Conservation (phyloP, 2,888 invertebrate species). For the Synanthedon myopaeformis region DNA sequence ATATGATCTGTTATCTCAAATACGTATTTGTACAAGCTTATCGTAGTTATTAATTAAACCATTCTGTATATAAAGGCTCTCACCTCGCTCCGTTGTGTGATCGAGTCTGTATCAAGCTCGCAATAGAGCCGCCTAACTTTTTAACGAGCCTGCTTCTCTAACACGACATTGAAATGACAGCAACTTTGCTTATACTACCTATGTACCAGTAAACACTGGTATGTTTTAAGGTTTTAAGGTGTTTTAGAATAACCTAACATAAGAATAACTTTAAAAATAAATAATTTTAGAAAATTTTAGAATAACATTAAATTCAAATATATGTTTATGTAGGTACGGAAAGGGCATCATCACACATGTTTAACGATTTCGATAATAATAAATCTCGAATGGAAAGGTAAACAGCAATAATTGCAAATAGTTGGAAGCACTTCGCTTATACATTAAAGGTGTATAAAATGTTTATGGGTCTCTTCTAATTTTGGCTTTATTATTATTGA, state of each 20-base stretch:
- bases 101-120: conserved; percentile 21
- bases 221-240: no score
- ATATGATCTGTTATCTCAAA: no score
- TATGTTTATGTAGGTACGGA: no score
- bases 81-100: conserved; percentile 35
- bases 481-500: not conserved
- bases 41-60: conserved; percentile 3
- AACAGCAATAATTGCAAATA: conserved; percentile 4
- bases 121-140: conserved; percentile 29
- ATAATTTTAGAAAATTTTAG: no score
- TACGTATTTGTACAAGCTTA: no score
- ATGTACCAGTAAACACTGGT: not conserved
- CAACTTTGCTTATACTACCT: not conserved
- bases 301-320: no score
- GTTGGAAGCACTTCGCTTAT: not conserved
- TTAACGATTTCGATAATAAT: not conserved
- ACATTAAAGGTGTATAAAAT: not conserved
- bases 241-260: no score
- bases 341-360: no score
- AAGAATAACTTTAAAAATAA: no score
- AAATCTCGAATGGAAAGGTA: conserved; percentile 3
- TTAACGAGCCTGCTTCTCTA: conserved; percentile 35
- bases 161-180: conserved; percentile 23
- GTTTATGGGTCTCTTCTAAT: not conserved
- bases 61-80: conserved; percentile 14